Conservation (phyloP, 2,888 invertebrate genomes). For the Zeuzera pyrina region DNA sequence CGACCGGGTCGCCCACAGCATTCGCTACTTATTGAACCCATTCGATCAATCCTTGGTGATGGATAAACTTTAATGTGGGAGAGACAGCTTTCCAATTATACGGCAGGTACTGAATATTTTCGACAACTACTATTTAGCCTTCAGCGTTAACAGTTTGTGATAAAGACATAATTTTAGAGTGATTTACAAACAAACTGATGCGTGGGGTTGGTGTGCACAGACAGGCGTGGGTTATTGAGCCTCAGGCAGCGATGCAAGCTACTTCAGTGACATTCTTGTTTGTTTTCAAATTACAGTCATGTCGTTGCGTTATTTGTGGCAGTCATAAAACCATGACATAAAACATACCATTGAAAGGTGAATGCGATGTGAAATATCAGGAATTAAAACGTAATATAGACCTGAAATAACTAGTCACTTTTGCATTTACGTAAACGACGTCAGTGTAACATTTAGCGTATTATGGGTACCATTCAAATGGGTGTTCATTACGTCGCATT, state of each 20-base stretch:
- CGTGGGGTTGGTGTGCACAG: too few species aligned
- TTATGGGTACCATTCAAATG: not conserved
- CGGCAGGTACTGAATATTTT: not conserved
- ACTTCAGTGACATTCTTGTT: constrained; percentile 18
- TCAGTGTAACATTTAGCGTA: constrained; percentile 3
- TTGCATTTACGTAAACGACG: constrained; percentile 15
- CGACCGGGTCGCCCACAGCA: constrained; percentile 67
- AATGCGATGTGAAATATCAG: too few species aligned
- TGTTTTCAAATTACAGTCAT: constrained; percentile 12
- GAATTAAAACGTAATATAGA: too few species aligned
- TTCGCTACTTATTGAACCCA: constrained; percentile 59
- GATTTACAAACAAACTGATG: too few species aligned
- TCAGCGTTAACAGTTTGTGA: too few species aligned
- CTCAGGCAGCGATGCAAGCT: constrained; percentile 19
- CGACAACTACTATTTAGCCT: not conserved
- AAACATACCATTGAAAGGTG: too few species aligned
- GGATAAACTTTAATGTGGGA: constrained; percentile 60
- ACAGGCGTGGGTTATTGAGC: constrained; percentile 17
- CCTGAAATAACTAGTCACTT: constrained; percentile 9
- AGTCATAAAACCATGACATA: too few species aligned
- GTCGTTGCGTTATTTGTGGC: too few species aligned
- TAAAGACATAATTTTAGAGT: too few species aligned
- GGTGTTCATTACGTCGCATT: constrained; percentile 8
- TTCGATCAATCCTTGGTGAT: constrained; percentile 65
- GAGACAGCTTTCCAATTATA: constrained; percentile 33